phyloP scores from a whole-genome alignment of 2,888 invertebrate genomes.

The Monopis laevigella region DNA sequence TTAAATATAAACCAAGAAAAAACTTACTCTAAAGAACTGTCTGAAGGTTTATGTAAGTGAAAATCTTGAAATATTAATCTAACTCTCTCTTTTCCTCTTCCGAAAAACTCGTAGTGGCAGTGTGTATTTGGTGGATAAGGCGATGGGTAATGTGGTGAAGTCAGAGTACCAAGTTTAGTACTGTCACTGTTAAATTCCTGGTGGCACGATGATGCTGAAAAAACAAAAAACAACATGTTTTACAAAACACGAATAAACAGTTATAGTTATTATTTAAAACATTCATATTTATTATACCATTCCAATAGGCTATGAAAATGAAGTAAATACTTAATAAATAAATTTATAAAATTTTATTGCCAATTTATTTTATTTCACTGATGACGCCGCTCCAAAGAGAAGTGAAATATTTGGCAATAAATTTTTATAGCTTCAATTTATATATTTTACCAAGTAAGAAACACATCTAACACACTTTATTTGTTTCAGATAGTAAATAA shows the following conservation, averaged over 20 bases:
- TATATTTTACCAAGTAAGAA: too few relatives aligned
- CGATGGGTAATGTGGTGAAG: constrained; percentile 86
- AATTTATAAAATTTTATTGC: too few relatives aligned
- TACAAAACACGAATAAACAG: constrained; percentile 1
- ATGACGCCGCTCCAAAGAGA: too few relatives aligned
- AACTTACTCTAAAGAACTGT: constrained; percentile 72
- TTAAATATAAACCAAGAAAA: background rate
- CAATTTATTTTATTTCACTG: too few relatives aligned
- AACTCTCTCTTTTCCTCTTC: constrained; percentile 84
- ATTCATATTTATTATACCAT: too few relatives aligned
- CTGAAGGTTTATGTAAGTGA: constrained; percentile 75
- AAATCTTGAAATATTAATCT: constrained; percentile 88
- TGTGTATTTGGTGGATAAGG: constrained; percentile 82
- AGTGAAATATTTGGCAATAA: too few relatives aligned
- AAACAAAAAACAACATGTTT: constrained; percentile 23
- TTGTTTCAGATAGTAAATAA: too few relatives aligned
- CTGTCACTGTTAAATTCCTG: constrained; percentile 81
- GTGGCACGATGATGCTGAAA: constrained; percentile 82
- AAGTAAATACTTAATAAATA: background rate
- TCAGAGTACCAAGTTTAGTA: constrained; percentile 83
- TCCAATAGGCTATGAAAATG: background rate
- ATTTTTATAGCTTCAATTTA: too few relatives aligned
- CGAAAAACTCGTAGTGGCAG: constrained; percentile 92
- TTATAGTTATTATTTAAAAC: too few relatives aligned
- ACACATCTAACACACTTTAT: too few relatives aligned